Percentiles rank a stretch among this genome's conserved stretches.
Conservation (phyloP, 2,113 vertebrate species). For the Vicugna pacos region DNA sequence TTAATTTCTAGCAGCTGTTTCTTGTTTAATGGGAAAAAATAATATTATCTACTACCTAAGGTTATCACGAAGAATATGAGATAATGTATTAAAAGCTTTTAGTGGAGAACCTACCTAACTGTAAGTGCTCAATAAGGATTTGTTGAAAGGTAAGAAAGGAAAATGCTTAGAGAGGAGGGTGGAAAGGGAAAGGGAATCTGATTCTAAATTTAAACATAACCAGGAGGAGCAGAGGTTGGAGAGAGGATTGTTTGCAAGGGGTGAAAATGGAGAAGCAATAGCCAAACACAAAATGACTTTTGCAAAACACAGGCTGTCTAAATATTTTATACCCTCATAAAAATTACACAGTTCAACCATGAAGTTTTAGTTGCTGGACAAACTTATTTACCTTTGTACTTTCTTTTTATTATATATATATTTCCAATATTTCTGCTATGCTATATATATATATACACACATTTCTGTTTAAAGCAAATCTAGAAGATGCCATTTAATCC, state of each 20-base stretch:
- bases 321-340: conserved; percentile 50
- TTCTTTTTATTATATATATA: neutral
- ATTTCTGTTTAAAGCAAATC: neutral
- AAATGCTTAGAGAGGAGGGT: neutral
- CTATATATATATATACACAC: neutral
- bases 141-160: neutral
- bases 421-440: too few species aligned
- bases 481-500: neutral
- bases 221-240: neutral
- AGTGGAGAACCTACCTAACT: neutral
- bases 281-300: neutral
- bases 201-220: neutral
- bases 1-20: neutral
- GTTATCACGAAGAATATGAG: conserved; percentile 14
- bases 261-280: neutral
- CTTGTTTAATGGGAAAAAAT: neutral
- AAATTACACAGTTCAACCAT: neutral
- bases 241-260: neutral
- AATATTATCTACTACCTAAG: neutral
- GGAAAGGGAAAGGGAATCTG: neutral
- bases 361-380: neutral
- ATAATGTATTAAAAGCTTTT: neutral
- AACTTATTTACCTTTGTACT: neutral
- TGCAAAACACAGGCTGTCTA: neutral
- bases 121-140: neutral